phyloP scores from a whole-genome alignment of 2,113 vertebrate genomes.

The Centropus bengalensis region DNA sequence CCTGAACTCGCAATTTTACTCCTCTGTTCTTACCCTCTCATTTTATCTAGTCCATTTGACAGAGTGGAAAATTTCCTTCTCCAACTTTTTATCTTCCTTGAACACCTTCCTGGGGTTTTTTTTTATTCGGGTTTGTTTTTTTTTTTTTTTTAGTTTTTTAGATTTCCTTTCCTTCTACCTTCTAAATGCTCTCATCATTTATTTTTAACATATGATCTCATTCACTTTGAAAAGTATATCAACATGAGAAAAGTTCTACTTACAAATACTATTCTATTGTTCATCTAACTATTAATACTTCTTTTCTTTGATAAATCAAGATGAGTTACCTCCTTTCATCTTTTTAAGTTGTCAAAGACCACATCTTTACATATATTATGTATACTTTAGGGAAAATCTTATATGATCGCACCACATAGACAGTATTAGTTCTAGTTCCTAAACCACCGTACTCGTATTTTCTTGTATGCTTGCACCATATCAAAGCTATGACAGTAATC shows the following conservation, averaged over 20 bases:
- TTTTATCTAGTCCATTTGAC: conserved; percentile 9
- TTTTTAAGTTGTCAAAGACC: background rate
- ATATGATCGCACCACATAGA: background rate
- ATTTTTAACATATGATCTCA: background rate
- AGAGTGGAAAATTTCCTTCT: conserved; percentile 1
- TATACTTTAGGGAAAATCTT: background rate
- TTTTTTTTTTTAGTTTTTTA: background rate
- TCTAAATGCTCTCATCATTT: background rate
- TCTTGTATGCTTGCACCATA: background rate
- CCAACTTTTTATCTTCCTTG: background rate
- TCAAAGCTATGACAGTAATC: conserved; percentile 3
- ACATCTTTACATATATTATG: background rate
- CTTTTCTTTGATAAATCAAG: background rate
- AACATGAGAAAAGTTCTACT: background rate
- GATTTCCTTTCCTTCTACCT: background rate
- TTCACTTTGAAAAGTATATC: background rate
- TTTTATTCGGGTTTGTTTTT: too few species aligned
- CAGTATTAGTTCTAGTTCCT: background rate
- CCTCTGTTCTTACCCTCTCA: background rate
- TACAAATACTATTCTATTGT: background rate
- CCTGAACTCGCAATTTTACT: background rate
- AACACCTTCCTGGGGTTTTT: background rate
- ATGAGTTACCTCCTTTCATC: background rate
- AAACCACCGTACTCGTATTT: background rate
- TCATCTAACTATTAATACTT: background rate